These are phyloP conservation scores for Epinephelus coioides DNA, from an alignment of 2,797 vertebrate genomes.

Conservation along the genomic window DNA sequence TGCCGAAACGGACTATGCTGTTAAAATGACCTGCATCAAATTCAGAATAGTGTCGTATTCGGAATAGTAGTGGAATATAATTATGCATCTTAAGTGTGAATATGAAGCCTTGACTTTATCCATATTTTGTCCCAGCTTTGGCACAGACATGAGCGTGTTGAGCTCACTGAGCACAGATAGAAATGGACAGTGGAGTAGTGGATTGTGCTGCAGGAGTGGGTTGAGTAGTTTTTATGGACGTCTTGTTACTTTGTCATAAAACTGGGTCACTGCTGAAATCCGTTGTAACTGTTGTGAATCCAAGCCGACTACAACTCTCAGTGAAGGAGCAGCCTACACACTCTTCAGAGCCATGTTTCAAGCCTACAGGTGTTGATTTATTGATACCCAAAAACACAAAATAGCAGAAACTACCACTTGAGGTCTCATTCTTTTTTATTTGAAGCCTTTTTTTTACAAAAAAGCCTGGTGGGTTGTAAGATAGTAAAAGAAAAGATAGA, in stretches of 20 bases:
- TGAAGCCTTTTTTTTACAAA: neutral
- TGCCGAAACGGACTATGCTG: no score
- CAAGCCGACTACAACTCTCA: neutral
- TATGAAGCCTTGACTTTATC: neutral
- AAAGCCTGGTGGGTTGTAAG: slow-evolving; percentile 18
- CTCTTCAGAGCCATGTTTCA: slow-evolving; percentile 17
- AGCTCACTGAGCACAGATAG: neutral
- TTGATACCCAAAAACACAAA: slow-evolving; percentile 1
- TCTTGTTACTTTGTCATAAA: slow-evolving; percentile 5
- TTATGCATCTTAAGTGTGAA: no score
- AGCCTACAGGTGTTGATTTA: slow-evolving; percentile 25
- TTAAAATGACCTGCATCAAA: no score
- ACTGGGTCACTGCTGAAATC: slow-evolving; percentile 24
- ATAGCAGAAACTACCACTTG: slow-evolving; percentile 4
- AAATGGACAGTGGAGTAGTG: neutral
- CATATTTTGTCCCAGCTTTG: neutral
- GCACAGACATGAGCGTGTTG: neutral
- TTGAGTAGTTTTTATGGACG: neutral
- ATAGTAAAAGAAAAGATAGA: slow-evolving; percentile 15
- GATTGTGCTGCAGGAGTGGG: neutral
- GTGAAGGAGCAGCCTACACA: slow-evolving; percentile 7
- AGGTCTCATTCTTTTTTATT: slow-evolving; percentile 23
- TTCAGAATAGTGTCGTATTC: no score
- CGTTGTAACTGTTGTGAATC: slow-evolving; percentile 8
- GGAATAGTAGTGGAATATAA: no score